A percentile compares a stretch with the other conserved stretches of the same genome.
These are phyloP conservation scores for Xerus rutilus DNA, from an alignment of 2,797 vertebrate genomes.

Conservation along the genomic window DNA sequence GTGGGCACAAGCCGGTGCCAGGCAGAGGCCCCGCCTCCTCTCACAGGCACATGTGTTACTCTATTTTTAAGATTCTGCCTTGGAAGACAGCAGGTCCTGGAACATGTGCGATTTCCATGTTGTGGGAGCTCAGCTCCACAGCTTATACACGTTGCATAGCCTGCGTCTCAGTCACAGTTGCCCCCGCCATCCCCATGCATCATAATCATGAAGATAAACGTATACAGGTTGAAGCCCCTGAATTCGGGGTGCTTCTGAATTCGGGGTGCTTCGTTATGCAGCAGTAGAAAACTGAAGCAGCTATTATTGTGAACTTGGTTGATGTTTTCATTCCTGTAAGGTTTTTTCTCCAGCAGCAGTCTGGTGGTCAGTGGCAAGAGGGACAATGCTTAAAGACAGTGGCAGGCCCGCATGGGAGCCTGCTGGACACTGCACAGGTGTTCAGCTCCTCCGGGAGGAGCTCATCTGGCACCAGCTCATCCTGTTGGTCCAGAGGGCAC, in stretches of 20 bases:
- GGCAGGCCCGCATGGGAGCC: neutral
- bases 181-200: neutral
- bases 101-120: neutral
- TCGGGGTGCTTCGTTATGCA: neutral
- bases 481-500: rapidly evolving
- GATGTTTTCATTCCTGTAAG: neutral
- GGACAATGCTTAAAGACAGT: rapidly evolving
- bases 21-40: rapidly evolving
- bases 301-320: neutral
- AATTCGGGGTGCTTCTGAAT: neutral
- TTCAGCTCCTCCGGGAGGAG: rapidly evolving
- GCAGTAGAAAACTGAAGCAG: neutral
- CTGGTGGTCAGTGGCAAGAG: neutral
- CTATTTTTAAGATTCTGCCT: constrained; percentile 45
- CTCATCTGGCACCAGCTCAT: rapidly evolving
- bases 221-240: neutral
- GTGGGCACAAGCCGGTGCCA: rapidly evolving
- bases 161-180: neutral
- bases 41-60: neutral
- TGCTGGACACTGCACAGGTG: neutral
- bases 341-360: neutral
- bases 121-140: neutral
- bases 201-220: too few species aligned
- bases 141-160: neutral
- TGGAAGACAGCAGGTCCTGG: neutral